Percentiles rank a stretch among this genome's conserved stretches.
These are phyloP conservation scores for Tipula helvola DNA, from an alignment of 2,888 invertebrate species.

Conservation along the genomic window DNA sequence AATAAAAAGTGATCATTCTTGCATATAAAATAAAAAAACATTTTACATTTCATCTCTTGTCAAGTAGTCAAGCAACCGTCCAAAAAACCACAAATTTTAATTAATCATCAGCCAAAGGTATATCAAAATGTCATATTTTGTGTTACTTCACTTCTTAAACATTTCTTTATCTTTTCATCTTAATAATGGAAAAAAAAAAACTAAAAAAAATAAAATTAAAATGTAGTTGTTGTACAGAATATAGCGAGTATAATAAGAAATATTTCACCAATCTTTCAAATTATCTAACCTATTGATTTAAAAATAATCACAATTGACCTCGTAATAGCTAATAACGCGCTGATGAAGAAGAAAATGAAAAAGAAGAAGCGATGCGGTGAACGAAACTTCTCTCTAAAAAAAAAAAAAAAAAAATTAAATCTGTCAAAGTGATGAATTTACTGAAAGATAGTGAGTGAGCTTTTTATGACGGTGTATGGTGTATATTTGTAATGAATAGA, in stretches of 20 bases:
- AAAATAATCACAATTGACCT: neutral
- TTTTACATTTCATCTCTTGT: neutral
- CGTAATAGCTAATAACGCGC: neutral
- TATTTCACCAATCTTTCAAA: neutral
- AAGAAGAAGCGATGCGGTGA: neutral
- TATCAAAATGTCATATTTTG: neutral
- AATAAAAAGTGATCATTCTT: neutral
- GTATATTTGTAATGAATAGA: neutral
- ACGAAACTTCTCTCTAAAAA: neutral
- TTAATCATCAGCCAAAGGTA: neutral
- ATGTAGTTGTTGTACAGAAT: neutral
- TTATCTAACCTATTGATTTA: neutral
- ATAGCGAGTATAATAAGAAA: neutral
- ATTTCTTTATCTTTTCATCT: neutral
- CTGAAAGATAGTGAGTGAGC: neutral
- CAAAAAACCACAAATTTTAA: neutral
- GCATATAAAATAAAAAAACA: neutral
- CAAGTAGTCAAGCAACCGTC: neutral
- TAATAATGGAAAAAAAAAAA: neutral
- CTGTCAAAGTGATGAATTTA: neutral
- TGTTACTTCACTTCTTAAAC: neutral
- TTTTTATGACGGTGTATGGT: neutral
- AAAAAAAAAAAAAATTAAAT: neutral
- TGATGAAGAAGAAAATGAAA: neutral
- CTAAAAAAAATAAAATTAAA: neutral